Conservation (phyloP, 2,797 vertebrate genomes). For the Picus viridis region DNA sequence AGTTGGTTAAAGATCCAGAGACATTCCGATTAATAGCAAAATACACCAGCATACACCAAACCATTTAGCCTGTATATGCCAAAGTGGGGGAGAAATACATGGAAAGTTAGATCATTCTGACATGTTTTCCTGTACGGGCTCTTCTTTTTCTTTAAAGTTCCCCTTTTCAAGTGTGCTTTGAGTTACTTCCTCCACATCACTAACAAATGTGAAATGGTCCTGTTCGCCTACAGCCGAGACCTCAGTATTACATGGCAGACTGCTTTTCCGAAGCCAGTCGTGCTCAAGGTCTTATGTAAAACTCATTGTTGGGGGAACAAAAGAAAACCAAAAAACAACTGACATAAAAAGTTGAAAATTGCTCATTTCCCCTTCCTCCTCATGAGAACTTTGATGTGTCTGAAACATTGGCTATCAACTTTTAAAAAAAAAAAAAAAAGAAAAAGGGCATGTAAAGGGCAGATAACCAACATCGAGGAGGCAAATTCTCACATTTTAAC, state of each 20-base stretch:
- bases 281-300: constrained; percentile 12
- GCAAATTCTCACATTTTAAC: constrained; percentile 39
- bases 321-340: background rate
- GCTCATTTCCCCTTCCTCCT: constrained; percentile 54
- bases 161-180: constrained; percentile 31
- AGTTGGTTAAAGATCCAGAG: constrained; percentile 1
- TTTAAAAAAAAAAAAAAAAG: background rate
- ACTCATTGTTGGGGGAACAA: background rate
- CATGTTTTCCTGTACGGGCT: constrained; percentile 13
- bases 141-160: constrained; percentile 31
- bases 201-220: constrained; percentile 30
- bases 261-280: constrained; percentile 14
- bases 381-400: constrained; percentile 41
- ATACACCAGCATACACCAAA: background rate
- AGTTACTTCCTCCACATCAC: constrained; percentile 17
- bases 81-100: background rate
- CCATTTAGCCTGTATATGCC: background rate
- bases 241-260: background rate
- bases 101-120: background rate
- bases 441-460: background rate
- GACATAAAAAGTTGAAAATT: constrained; percentile 43
- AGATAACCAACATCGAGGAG: constrained; percentile 23
- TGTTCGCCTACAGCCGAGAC: background rate
- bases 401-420: constrained; percentile 8
- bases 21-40: background rate